Evolutionary conservation across 2,888 invertebrate species (phyloP), one percentile per base, ranked within the genome.

Genomic region (Leucoma salicis): DNA sequence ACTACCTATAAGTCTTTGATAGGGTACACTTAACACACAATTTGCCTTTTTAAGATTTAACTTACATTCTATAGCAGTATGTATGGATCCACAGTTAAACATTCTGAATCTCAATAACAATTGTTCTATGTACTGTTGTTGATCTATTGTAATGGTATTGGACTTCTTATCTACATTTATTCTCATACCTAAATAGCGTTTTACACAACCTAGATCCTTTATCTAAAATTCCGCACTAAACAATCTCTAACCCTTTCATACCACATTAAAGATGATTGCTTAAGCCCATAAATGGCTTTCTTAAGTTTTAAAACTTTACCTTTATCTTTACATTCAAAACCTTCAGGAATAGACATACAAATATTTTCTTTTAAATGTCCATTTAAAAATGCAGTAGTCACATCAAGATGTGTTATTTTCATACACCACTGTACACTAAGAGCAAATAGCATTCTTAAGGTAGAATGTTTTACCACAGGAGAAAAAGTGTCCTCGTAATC

Each of bases 181-280:
- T 36, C 27, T 10, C 25, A 8, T 41, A n/a, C n/a, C n/a, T n/a
- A n/a, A n/a, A n/a, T n/a, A n/a, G n/a, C n/a, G n/a, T n/a, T n/a
- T n/a, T n/a, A n/a, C n/a, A n/a, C n/a, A n/a, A n/a, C n/a, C n/a
- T n/a, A n/a, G n/a, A n/a, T n/a, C n/a, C n/a, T n/a, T n/a, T n/a
- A n/a, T n/a, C n/a, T 41, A 18, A 32, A 32, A 32, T 32, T 32
- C 12, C 7, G 11, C 1, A 6, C 18, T 18, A 7, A 32, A 18
- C 5, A 12, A n/a, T n/a, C n/a, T n/a, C n/a, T n/a, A n/a, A n/a
- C n/a, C 62, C 61, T 8, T 63, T 37, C 14, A n/a, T 35, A 35
- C 35, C 35, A 35, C 15, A 15, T 14, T 35, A 18, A 12, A 10
- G 35, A 35, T 18, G 25, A 35, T 11, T 35, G 35, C n/a, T 35